Evolutionary conservation across 2,888 invertebrate species (phyloP), one percentile per base, ranked within the genome.

Genomic region (Phragmatobia fuliginosa): DNA sequence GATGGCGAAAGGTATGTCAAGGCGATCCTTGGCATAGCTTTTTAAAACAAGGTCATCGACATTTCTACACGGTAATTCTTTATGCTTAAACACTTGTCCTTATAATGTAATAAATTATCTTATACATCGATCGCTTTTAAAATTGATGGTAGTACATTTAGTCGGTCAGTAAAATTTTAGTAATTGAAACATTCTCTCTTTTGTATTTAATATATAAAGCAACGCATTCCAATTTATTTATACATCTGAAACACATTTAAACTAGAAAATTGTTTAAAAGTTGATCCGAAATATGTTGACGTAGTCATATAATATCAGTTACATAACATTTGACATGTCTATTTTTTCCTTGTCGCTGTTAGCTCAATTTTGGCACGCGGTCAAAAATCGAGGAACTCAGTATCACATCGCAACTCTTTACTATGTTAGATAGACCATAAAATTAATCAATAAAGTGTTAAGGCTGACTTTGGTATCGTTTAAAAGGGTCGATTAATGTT

Each of bases 341-440:
- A 93, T 94, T 94, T 94, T 94, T 94, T 92, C 89, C 90, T 88
- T 87, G 89, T 88, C 90, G 90, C 88, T 87, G 90, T 91, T 90
- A 85, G 90, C 89, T 90, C 88, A 81, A 68, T 86, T 83, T 89
- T 94, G 94, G 94, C 94, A 90, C 83, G 67, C 75, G 77, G 76
- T 91, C 94, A 94, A 94, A 91, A 90, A 86, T 85, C 83, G 85
- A 83, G 83, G 84, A 79, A 83, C 82, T 75, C 82, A 83, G 80
- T 86, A 85, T 83, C 86, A 77, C 83, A 80, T 82, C 82, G 84
- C 84, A 83, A 70, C 71, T 76, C 79, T 77, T 77, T 73, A 74
- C 77, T 70, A 74, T 67, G 66, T 65, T 65, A 68, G 70, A 78
- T 79, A 78, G 79, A 75, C 77, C 72, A 77, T 77, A 73, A 59